Conservation (phyloP, 2,113 vertebrate species). For the Petrocephalus zakoni region DNA sequence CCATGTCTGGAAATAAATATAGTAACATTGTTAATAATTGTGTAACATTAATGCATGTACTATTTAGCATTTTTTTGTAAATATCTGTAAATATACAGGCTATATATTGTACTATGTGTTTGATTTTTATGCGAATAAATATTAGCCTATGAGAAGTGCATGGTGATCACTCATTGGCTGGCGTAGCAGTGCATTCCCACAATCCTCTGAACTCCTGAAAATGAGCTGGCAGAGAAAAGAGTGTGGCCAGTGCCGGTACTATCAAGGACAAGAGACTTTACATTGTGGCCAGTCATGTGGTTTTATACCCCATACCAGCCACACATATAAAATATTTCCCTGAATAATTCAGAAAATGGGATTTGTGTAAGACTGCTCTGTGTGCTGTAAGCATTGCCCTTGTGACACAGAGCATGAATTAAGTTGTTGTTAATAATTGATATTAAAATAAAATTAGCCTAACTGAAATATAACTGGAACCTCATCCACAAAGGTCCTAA, state of each 20-base stretch:
- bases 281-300: background rate
- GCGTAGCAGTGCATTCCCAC: background rate
- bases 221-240: background rate
- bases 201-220: background rate
- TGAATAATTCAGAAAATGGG: background rate
- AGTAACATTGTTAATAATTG: background rate
- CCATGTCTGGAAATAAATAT: background rate
- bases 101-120: background rate
- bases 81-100: background rate
- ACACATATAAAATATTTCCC: too few relatives aligned
- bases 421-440: background rate
- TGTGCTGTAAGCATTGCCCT: background rate
- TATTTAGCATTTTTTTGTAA: background rate
- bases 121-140: constrained; percentile 1
- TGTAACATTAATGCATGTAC: background rate
- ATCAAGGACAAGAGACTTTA: background rate
- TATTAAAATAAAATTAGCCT: background rate
- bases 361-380: background rate
- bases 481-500: background rate
- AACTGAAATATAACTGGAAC: background rate
- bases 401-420: background rate
- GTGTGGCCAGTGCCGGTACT: background rate
- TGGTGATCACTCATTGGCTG: background rate
- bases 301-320: background rate
- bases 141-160: background rate